Percentiles rank a stretch among this genome's conserved stretches.
These are phyloP conservation scores for Uropetala carovei DNA, from an alignment of 2,888 invertebrate genomes.

Conservation along the genomic window DNA sequence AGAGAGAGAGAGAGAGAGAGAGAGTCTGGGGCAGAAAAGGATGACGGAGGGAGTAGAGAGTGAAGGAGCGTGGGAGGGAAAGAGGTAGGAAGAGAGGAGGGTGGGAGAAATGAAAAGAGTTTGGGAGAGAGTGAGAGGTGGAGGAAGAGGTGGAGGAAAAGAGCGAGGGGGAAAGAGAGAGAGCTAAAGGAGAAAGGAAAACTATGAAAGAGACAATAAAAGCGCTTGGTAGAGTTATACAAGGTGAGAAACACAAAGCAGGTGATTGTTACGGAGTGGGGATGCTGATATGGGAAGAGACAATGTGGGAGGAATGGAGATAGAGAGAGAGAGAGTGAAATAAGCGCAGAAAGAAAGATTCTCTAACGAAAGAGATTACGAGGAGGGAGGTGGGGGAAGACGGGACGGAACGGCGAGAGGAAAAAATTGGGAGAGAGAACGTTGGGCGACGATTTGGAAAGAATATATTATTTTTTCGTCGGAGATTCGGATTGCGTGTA, in stretches of 20 bases:
- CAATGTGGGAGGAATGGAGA: background rate
- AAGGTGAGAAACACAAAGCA: background rate
- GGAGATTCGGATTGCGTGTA: too few relatives aligned
- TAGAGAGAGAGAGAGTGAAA: background rate
- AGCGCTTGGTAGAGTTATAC: background rate
- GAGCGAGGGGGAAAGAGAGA: background rate
- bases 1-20: too few relatives aligned
- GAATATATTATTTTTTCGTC: too few relatives aligned
- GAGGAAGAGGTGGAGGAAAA: background rate
- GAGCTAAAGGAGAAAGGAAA: background rate
- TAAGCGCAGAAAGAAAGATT: background rate
- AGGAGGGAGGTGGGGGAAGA: background rate
- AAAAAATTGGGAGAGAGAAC: background rate
- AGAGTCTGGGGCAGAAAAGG: too few relatives aligned
- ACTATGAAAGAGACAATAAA: too few relatives aligned
- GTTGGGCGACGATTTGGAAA: too few relatives aligned
- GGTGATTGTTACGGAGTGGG: background rate
- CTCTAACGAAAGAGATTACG: background rate
- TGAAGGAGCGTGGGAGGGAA: too few relatives aligned
- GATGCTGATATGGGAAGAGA: background rate
- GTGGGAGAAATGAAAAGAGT: too few relatives aligned
- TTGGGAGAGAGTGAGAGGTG: background rate
- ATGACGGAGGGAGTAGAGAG: too few relatives aligned
- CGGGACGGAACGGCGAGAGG: background rate
- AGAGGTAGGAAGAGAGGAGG: too few relatives aligned